A percentile compares a stretch with the other conserved stretches of the same genome.
These are phyloP conservation scores for Albula goreensis DNA, from an alignment of 2,113 vertebrate genomes.

Conservation along the genomic window DNA sequence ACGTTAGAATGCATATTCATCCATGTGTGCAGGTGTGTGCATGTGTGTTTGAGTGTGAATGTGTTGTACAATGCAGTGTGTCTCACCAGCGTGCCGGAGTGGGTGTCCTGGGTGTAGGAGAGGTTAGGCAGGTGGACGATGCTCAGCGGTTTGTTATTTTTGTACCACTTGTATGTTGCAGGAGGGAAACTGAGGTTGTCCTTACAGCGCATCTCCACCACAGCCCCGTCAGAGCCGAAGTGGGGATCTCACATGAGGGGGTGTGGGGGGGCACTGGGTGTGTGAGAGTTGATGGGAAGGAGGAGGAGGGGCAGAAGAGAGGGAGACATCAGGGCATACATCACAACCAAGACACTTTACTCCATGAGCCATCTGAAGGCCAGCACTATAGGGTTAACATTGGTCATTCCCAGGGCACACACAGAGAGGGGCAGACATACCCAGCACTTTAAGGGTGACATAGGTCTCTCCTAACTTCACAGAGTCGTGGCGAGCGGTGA, in stretches of 20 bases:
- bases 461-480: conserved; percentile 76
- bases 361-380: too few species aligned
- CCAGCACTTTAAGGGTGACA: conserved; percentile 79
- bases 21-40: neutral
- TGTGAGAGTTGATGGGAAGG: neutral
- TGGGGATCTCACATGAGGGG: conserved; percentile 81
- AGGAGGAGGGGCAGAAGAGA: neutral
- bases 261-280: conserved; percentile 76
- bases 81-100: conserved; percentile 83
- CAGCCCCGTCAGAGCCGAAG: conserved; percentile 74
- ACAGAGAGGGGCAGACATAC: conserved; percentile 50
- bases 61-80: neutral
- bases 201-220: conserved; percentile 79
- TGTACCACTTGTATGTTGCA: conserved; percentile 84
- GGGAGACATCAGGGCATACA: too few species aligned
- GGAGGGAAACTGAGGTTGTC: conserved; percentile 83
- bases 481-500: conserved; percentile 79
- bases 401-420: neutral
- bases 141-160: conserved; percentile 68
- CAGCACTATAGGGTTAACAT: too few species aligned
- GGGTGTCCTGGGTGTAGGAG: conserved; percentile 74
- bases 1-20: neutral
- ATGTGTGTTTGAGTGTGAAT: neutral
- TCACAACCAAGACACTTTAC: too few species aligned
- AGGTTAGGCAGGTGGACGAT: conserved; percentile 60